Conservation (phyloP, 2,113 vertebrate species). For the Larimichthys crocea region DNA sequence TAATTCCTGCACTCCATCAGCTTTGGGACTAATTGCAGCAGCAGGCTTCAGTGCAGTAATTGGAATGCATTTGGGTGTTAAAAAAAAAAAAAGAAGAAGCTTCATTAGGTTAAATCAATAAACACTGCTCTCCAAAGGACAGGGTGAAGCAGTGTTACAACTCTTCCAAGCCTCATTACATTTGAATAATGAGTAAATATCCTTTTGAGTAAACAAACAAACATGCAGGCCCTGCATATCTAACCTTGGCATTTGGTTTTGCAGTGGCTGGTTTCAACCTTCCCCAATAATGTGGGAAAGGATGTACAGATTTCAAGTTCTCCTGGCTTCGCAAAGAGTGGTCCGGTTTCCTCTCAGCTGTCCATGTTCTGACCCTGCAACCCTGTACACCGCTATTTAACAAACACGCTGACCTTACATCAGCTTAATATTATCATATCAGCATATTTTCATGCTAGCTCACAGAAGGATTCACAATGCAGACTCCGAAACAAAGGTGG, state of each 20-base stretch:
- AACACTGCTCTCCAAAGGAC: conserved; percentile 51
- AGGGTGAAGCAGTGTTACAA: conserved; percentile 12
- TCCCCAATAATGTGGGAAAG: background rate
- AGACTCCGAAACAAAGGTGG: too few relatives aligned
- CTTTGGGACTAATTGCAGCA: conserved; percentile 48
- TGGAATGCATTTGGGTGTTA: conserved; percentile 51
- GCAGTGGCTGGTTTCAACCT: background rate
- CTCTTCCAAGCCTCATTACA: conserved; percentile 49
- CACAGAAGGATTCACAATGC: too few relatives aligned
- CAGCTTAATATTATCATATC: background rate
- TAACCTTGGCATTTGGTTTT: conserved; percentile 4
- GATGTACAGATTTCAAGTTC: background rate
- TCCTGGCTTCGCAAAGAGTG: too few relatives aligned
- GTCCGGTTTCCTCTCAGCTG: background rate
- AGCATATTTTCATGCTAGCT: background rate
- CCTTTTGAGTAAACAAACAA: conserved; percentile 35
- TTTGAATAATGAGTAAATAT: conserved; percentile 51
- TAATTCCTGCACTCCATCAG: conserved; percentile 17
- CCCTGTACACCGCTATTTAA: too few relatives aligned
- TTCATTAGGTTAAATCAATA: conserved; percentile 64
- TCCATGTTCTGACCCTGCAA: too few relatives aligned
- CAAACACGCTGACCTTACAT: background rate
- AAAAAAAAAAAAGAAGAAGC: conserved; percentile 40
- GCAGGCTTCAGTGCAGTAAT: conserved; percentile 42
- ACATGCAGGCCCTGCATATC: background rate